phyloP scores from a whole-genome alignment of 2,888 invertebrate genomes.

The Athetis lepigone region DNA sequence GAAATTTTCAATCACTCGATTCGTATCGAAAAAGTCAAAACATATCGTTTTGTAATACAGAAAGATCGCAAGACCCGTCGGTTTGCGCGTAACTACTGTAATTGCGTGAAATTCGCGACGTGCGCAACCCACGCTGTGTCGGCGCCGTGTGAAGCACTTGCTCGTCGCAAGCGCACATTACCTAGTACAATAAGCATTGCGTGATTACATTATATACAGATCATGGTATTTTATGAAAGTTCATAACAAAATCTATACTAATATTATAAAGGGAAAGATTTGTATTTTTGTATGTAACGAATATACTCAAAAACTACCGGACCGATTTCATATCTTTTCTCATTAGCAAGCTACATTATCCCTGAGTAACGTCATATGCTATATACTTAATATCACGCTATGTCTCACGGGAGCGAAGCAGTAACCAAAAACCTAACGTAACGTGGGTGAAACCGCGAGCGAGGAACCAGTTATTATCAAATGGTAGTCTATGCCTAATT shows the following conservation, averaged over 20 bases:
- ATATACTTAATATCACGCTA: too few relatives aligned
- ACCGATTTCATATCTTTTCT: too few relatives aligned
- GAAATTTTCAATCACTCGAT: conserved; percentile 20
- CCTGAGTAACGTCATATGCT: too few relatives aligned
- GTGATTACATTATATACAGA: conserved; percentile 63
- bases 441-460: too few relatives aligned
- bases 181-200: conserved; percentile 61
- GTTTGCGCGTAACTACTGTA: conserved; percentile 47
- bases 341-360: too few relatives aligned
- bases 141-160: conserved; percentile 68
- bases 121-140: conserved; percentile 68
- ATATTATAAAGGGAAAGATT: too few relatives aligned
- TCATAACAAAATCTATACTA: conserved; percentile 65
- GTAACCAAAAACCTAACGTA: too few relatives aligned
- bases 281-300: too few relatives aligned
- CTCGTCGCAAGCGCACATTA: conserved; percentile 65
- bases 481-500: conserved; percentile 54
- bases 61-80: conserved; percentile 22
- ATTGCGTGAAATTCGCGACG: conserved; percentile 66
- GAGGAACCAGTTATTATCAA: too few relatives aligned
- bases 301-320: too few relatives aligned
- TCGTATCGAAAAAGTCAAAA: conserved; percentile 35
- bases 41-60: conserved; percentile 27
- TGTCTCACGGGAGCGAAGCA: too few relatives aligned
- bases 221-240: conserved; percentile 81